Evolutionary conservation across 1,140 invertebrate genomes (phyloP).

Genomic region (Xylocopa sonorina): DNA sequence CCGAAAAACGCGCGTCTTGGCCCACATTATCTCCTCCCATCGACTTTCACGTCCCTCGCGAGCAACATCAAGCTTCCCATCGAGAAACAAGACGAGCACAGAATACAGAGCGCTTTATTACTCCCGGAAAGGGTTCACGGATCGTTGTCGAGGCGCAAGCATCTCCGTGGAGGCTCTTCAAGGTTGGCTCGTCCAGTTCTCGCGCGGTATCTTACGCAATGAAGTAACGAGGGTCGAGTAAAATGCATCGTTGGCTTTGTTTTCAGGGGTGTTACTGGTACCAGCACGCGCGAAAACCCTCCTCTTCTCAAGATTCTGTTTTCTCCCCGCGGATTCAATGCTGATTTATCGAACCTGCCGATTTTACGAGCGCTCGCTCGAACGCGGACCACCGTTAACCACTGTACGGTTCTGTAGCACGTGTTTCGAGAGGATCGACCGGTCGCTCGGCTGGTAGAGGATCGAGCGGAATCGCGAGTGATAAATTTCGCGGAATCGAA

Average conservation of each 20-base stretch:
- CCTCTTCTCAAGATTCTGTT: no score
- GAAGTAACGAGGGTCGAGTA: neutral
- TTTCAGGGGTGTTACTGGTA: constrained; percentile 2
- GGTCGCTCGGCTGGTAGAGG: constrained; percentile 30
- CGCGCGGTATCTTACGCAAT: constrained; percentile 59
- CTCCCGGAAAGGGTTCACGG: neutral
- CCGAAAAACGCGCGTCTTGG: no score
- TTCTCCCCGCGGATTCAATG: neutral
- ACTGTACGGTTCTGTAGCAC: constrained; percentile 1
- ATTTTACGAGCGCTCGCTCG: constrained; percentile 23
- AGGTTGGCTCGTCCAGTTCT: constrained; percentile 49
- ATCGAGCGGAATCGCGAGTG: constrained; percentile 12
- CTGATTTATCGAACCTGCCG: constrained; percentile 10
- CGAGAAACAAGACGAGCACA: neutral
- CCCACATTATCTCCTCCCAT: neutral
- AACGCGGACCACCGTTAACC: constrained; percentile 43
- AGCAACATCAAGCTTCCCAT: neutral
- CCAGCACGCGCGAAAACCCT: neutral
- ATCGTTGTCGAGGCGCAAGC: constrained; percentile 36
- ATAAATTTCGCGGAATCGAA: constrained; percentile 20
- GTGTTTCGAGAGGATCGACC: constrained; percentile 25
- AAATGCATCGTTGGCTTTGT: neutral
- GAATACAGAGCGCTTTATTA: neutral
- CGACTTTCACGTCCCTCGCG: neutral
- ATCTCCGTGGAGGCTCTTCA: constrained; percentile 44